A percentile compares a stretch with the other conserved stretches of the same genome.
phyloP scores from a whole-genome alignment of 2,113 vertebrate genomes.

The Maccullochella peelii region DNA sequence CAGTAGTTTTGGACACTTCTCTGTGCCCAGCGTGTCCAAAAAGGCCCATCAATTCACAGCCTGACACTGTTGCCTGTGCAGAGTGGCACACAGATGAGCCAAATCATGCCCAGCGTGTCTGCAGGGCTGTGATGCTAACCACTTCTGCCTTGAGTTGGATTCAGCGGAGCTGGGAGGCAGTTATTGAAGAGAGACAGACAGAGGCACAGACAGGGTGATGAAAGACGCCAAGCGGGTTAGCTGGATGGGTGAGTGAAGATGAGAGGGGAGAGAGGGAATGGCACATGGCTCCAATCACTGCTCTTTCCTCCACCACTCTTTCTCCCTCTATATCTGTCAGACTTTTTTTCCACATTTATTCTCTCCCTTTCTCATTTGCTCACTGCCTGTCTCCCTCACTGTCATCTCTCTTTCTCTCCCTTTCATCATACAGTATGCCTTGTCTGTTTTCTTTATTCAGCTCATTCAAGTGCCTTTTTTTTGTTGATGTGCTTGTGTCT shows the following conservation, averaged over 20 bases:
- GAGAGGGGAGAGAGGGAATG: slow-evolving; percentile 41
- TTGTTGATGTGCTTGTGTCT: slow-evolving; percentile 13
- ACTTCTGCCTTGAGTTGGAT: slow-evolving; percentile 47
- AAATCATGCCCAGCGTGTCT: slow-evolving; percentile 47
- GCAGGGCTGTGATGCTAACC: slow-evolving; percentile 39
- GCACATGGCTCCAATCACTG: slow-evolving; percentile 61
- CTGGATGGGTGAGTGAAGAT: slow-evolving; percentile 60
- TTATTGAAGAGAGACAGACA: slow-evolving; percentile 57
- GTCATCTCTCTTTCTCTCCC: slow-evolving; percentile 34
- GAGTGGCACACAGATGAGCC: slow-evolving; percentile 46
- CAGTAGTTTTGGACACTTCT: neutral
- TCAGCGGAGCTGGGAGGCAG: slow-evolving; percentile 40
- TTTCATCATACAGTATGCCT: slow-evolving; percentile 44
- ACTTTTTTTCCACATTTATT: slow-evolving; percentile 20
- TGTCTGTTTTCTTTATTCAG: slow-evolving; percentile 31
- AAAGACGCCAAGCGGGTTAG: slow-evolving; percentile 68
- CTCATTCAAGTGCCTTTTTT: slow-evolving; percentile 22
- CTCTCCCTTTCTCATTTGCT: slow-evolving; percentile 28
- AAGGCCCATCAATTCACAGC: slow-evolving; percentile 38
- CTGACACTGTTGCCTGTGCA: slow-evolving; percentile 35
- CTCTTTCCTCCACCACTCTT: slow-evolving; percentile 36
- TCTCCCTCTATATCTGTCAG: slow-evolving; percentile 36
- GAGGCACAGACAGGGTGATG: slow-evolving; percentile 64
- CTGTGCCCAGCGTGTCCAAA: slow-evolving; percentile 7
- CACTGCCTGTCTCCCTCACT: slow-evolving; percentile 33